Percentiles rank a stretch among this genome's conserved stretches.
phyloP scores from a whole-genome alignment of 2,797 vertebrate species.

The Benthosema pterotum region DNA sequence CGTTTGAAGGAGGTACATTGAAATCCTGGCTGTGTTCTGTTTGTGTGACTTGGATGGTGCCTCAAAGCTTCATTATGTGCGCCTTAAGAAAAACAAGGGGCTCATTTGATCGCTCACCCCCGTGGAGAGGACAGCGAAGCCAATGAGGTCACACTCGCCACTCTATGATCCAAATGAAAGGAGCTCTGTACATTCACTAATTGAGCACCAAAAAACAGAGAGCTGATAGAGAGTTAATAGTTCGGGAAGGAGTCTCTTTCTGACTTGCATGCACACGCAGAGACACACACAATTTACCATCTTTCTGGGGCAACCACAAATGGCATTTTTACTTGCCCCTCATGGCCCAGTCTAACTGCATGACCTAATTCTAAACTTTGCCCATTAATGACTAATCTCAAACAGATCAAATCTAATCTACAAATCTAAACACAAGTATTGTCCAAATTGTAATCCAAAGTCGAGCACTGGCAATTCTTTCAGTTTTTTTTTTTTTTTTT shows the following conservation, averaged over 20 bases:
- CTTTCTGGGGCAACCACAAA: too few relatives aligned
- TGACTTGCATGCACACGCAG: too few relatives aligned
- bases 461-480: too few relatives aligned
- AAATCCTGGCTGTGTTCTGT: constrained; percentile 65
- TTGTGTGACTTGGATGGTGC: constrained; percentile 57
- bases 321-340: too few relatives aligned
- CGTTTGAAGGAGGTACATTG: constrained; percentile 57
- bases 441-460: too few relatives aligned
- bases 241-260: constrained; percentile 20
- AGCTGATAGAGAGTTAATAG: constrained; percentile 61
- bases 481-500: too few relatives aligned
- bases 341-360: too few relatives aligned
- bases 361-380: too few relatives aligned
- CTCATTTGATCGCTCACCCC: constrained; percentile 67
- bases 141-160: constrained; percentile 71
- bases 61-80: constrained; percentile 67
- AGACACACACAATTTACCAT: too few relatives aligned
- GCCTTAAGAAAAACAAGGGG: constrained; percentile 50
- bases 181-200: constrained; percentile 62
- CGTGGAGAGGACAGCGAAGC: constrained; percentile 60
- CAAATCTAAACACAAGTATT: too few relatives aligned
- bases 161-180: constrained; percentile 68
- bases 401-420: too few relatives aligned
- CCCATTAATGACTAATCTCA: too few relatives aligned
- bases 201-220: constrained; percentile 62